Evolutionary conservation across 1,140 invertebrate species (phyloP).

Genomic region (Papilio helenus): DNA sequence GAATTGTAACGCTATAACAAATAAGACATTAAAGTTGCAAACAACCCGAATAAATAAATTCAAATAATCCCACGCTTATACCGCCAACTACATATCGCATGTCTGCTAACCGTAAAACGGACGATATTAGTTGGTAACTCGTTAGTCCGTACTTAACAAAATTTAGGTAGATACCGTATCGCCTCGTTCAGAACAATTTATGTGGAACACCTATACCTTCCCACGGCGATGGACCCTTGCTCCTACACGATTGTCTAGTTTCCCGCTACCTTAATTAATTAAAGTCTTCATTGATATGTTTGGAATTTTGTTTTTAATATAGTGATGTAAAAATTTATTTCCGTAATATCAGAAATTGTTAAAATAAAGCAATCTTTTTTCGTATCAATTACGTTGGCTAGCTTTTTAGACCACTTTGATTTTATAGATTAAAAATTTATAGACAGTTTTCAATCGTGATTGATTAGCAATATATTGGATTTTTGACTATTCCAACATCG

Average conservation of each 20-base stretch:
- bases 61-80: constrained; percentile 41
- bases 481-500: too few species aligned
- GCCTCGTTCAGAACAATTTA: constrained; percentile 44
- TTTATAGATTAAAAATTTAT: too few species aligned
- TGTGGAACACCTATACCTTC: constrained; percentile 48
- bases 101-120: constrained; percentile 61
- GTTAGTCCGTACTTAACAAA: constrained; percentile 51
- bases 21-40: constrained; percentile 38
- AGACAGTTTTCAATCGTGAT: too few species aligned
- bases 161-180: constrained; percentile 42
- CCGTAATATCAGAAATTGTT: too few species aligned
- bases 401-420: too few species aligned
- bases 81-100: constrained; percentile 47
- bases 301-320: not conserved
- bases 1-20: constrained; percentile 19
- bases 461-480: too few species aligned
- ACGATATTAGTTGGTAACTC: constrained; percentile 65
- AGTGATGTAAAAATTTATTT: too few species aligned
- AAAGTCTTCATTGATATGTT: constrained; percentile 20
- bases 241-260: not conserved
- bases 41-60: constrained; percentile 44
- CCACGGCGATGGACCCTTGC: constrained; percentile 41
- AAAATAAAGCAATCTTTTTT: too few species aligned
- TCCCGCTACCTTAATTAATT: constrained; percentile 9
- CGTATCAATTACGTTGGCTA: too few species aligned